These are phyloP conservation scores for Calcarius lapponicus DNA, from an alignment of 2,797 vertebrate species.

Conservation along the genomic window DNA sequence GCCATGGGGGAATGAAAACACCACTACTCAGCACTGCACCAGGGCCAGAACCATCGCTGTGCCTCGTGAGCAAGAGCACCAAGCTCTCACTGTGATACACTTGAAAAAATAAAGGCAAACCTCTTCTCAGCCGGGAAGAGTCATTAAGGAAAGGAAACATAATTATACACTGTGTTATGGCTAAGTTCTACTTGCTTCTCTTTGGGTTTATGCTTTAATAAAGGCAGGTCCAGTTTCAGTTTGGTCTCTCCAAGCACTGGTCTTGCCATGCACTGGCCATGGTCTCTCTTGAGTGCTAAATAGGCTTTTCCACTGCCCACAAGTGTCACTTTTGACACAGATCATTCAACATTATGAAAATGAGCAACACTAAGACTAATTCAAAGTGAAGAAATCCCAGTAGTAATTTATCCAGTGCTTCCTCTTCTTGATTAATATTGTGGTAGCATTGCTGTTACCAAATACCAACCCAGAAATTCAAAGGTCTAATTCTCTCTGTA, in stretches of 20 bases:
- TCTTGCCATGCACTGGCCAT: background rate
- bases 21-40: background rate
- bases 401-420: background rate
- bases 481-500: background rate
- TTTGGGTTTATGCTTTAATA: background rate
- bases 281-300: background rate
- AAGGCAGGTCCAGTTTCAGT: background rate
- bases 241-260: background rate
- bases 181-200: background rate
- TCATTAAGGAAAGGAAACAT: background rate
- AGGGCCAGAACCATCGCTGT: background rate
- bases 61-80: background rate
- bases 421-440: background rate
- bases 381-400: conserved; percentile 1
- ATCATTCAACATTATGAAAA: background rate
- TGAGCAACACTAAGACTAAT: background rate
- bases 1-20: background rate
- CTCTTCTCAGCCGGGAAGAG: background rate
- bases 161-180: background rate
- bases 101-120: background rate
- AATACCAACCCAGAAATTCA: background rate
- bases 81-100: background rate
- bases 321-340: background rate
- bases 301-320: background rate
- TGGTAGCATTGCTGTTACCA: background rate